These are phyloP conservation scores for Ophion costatus DNA, from an alignment of 2,888 invertebrate genomes.

Conservation along the genomic window DNA sequence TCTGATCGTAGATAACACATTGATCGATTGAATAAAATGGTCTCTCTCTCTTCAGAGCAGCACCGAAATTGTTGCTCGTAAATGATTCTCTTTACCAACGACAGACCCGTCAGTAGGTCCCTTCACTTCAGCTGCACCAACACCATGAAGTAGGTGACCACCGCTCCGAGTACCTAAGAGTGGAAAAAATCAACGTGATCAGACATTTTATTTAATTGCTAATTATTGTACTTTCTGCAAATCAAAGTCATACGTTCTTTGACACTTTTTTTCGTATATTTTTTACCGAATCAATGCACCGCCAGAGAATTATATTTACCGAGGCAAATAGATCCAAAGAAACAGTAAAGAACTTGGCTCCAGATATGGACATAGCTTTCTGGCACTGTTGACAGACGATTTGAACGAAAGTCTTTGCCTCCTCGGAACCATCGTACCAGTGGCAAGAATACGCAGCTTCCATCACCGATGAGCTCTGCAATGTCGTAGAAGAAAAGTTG, in stretches of 20 bases:
- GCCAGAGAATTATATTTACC: constrained; percentile 85
- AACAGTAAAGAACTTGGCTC: constrained; percentile 95
- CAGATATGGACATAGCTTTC: constrained; percentile 94
- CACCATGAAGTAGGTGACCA: constrained; percentile 96
- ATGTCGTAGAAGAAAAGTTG: constrained; percentile 32
- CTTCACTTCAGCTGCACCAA: constrained; percentile 93
- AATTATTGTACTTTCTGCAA: too few species aligned
- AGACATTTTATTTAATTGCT: not conserved
- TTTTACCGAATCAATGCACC: not conserved
- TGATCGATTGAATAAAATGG: constrained; percentile 27
- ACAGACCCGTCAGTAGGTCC: constrained; percentile 35
- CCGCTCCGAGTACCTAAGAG: constrained; percentile 92
- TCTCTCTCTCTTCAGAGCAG: constrained; percentile 30
- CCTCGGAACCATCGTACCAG: constrained; percentile 96
- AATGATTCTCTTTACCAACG: constrained; percentile 44
- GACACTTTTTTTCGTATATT: not conserved
- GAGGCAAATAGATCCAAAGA: constrained; percentile 95
- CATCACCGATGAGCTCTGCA: constrained; percentile 95
- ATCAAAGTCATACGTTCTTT: not conserved
- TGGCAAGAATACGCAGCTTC: constrained; percentile 96
- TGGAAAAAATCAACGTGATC: not conserved
- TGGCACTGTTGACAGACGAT: constrained; percentile 96
- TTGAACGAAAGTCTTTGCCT: constrained; percentile 95
- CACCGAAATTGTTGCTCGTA: constrained; percentile 30
- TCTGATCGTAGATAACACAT: constrained; percentile 7